These are phyloP conservation scores for Rhingia rostrata DNA, from an alignment of 2,888 invertebrate species.

Conservation along the genomic window DNA sequence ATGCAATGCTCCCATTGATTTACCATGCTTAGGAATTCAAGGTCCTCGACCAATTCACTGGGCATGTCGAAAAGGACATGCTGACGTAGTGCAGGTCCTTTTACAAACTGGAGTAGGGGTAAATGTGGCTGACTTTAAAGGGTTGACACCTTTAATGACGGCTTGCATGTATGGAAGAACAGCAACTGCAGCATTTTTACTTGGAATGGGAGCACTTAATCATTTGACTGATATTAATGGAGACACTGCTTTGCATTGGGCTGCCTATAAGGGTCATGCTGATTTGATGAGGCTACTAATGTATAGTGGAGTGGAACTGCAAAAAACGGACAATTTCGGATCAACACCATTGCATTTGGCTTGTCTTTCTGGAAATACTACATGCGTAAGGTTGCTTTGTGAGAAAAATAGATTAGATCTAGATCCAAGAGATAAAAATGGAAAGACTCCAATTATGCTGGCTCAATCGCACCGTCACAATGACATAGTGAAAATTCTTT, in stretches of 20 bases:
- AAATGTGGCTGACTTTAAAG: conserved; percentile 94
- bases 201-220: conserved; percentile 94
- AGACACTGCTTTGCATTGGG: conserved; percentile 96
- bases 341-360: conserved; percentile 96
- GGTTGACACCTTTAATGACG: conserved; percentile 93
- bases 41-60: conserved; percentile 96
- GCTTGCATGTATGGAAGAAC: conserved; percentile 97
- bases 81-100: conserved; percentile 92
- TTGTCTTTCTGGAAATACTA: conserved; percentile 93
- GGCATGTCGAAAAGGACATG: conserved; percentile 96
- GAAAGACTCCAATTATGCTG: conserved; percentile 94
- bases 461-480: conserved; percentile 94
- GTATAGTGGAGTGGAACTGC: conserved; percentile 94
- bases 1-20: conserved; percentile 91
- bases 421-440: conserved; percentile 94
- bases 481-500: conserved; percentile 91
- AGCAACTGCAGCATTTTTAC: conserved; percentile 93
- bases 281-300: conserved; percentile 93
- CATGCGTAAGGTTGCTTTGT: conserved; percentile 93
- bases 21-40: conserved; percentile 90
- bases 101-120: conserved; percentile 93
- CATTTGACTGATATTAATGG: conserved; percentile 95
- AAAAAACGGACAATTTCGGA: conserved; percentile 95
- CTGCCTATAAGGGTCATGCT: conserved; percentile 95
- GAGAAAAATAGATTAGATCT: conserved; percentile 95